These are phyloP conservation scores for Notarius quadriscutis DNA, from an alignment of 2,113 vertebrate species.

Conservation along the genomic window DNA sequence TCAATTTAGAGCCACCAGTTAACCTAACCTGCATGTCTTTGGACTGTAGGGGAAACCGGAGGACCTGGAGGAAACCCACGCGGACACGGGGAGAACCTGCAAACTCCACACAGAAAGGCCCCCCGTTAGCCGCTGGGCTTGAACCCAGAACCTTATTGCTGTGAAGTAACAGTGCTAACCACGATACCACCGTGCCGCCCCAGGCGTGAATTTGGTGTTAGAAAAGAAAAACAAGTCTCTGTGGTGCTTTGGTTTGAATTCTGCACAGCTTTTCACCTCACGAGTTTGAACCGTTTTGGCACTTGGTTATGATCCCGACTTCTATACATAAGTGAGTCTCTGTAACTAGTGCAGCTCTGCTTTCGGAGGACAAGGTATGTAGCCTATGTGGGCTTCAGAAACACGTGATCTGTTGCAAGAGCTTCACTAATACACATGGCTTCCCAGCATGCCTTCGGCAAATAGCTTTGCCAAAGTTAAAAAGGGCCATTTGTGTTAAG, in stretches of 20 bases:
- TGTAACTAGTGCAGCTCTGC: neutral
- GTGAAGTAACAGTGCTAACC: too few species aligned
- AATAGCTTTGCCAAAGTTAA: constrained; percentile 8
- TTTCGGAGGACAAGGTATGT: neutral
- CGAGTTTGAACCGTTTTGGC: neutral
- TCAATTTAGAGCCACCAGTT: too few species aligned
- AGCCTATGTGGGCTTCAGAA: neutral
- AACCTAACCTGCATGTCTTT: too few species aligned
- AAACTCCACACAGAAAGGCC: too few species aligned
- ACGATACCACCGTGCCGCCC: too few species aligned
- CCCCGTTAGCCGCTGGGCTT: too few species aligned
- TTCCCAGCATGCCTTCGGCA: neutral
- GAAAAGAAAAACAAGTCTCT: too few species aligned
- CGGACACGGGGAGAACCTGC: too few species aligned
- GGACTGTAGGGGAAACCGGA: too few species aligned
- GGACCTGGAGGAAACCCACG: too few species aligned
- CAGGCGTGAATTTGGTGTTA: neutral
- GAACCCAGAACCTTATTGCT: too few species aligned
- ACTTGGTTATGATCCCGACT: neutral
- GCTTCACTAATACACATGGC: neutral
- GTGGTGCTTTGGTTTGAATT: neutral
- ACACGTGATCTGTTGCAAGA: neutral
- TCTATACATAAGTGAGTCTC: neutral
- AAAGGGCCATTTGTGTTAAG: neutral
- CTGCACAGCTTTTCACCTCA: neutral